phyloP scores from a whole-genome alignment of 2,888 invertebrate genomes.

The Drosophila merina region DNA sequence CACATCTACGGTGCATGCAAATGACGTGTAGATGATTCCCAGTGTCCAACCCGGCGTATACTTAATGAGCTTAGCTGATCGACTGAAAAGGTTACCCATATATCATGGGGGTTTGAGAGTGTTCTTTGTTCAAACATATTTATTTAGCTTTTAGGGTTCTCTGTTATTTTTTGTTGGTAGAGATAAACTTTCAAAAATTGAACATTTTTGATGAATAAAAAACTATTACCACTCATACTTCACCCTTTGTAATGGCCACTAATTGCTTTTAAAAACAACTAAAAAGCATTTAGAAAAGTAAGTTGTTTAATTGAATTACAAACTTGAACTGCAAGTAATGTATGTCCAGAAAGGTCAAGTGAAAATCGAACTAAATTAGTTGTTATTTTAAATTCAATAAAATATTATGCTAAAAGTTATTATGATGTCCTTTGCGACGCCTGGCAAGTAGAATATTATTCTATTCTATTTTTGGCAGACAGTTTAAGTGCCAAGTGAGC shows the following conservation, averaged over 20 bases:
- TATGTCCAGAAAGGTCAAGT: background rate
- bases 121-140: background rate
- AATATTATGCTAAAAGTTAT: background rate
- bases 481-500: constrained; percentile 60
- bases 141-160: too few species aligned
- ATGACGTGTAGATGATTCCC: constrained; percentile 30
- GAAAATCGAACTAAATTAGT: background rate
- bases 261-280: background rate
- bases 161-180: too few species aligned
- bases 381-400: too few species aligned
- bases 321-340: background rate
- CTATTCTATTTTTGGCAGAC: constrained; percentile 19
- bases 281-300: background rate
- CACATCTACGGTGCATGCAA: constrained; percentile 24
- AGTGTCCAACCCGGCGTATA: constrained; percentile 56
- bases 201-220: too few species aligned
- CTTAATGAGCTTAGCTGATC: constrained; percentile 55
- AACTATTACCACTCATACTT: too few species aligned
- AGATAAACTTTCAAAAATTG: too few species aligned
- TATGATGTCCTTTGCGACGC: background rate
- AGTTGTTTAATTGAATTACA: background rate
- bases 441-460: background rate
- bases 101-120: constrained; percentile 3
- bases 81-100: constrained; percentile 49
- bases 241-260: background rate